Percentiles rank a stretch among this genome's conserved stretches.
Evolutionary conservation across 1,140 invertebrate genomes (phyloP).

Genomic region (Dendroctonus ponderosae): DNA sequence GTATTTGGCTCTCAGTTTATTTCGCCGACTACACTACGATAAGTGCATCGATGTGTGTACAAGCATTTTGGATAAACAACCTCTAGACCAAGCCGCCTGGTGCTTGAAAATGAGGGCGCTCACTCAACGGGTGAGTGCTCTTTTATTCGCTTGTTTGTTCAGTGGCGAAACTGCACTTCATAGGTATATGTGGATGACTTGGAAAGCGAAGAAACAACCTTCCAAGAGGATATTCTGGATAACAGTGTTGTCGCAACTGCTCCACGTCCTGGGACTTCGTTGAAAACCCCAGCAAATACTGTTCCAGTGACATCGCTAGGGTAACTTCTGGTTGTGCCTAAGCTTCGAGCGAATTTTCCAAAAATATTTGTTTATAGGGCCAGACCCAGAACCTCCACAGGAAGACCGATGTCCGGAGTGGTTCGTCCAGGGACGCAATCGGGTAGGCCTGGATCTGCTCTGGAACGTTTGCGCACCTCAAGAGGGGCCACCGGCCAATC

Average conservation of each 20-base stretch:
- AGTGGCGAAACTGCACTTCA: neutral
- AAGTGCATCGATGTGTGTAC: constrained; percentile 77
- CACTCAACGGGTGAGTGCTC: constrained; percentile 65
- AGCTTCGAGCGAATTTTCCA: too few relatives aligned
- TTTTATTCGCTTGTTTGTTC: neutral
- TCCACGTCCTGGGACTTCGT: constrained; percentile 84
- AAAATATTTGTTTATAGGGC: constrained; percentile 31
- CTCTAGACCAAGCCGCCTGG: constrained; percentile 89
- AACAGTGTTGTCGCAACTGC: constrained; percentile 79
- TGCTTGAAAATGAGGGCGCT: constrained; percentile 87
- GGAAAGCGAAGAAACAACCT: constrained; percentile 74
- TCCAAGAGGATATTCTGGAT: constrained; percentile 73
- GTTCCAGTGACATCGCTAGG: constrained; percentile 28
- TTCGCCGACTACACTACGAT: constrained; percentile 73
- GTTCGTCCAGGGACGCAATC: constrained; percentile 72
- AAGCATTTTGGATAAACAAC: constrained; percentile 76
- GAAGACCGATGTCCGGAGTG: constrained; percentile 73
- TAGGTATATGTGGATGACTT: constrained; percentile 84
- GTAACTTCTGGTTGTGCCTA: constrained; percentile 1
- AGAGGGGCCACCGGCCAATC: constrained; percentile 57
- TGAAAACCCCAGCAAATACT: constrained; percentile 57
- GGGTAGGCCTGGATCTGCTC: constrained; percentile 65
- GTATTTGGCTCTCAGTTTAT: constrained; percentile 74
- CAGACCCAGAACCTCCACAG: constrained; percentile 63
- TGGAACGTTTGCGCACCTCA: constrained; percentile 67